Base-by-base conservation (phyloP, 2,888 invertebrate genomes). In the Chloroclysta siterata region DNA sequence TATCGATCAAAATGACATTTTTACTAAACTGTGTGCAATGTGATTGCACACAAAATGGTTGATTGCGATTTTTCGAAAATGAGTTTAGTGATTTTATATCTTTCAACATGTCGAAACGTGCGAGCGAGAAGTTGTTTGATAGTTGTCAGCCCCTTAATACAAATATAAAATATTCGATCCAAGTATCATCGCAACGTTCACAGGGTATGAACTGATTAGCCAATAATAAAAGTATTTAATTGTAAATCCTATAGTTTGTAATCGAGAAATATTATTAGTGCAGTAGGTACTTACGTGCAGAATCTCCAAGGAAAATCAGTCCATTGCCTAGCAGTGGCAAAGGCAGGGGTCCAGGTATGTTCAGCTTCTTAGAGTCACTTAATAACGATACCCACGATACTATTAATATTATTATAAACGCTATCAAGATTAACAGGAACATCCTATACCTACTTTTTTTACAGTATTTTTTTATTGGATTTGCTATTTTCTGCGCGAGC, bases 261-360 rank as follows among this genome's bases (percentile, higher is more conserved):
- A 39, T 39, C 36, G 36, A 39, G 11, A 8, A 39, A 1, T 8
- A 11, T 1, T 11, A 22, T 3, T 22, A 22, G 22, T 22, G 22
- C 3, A 22, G 22, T 8, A 36, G 8, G 6, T 15, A 73, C 74
- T 75, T 72, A 87, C 86, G 75, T 46, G 85, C 73, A 2, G 93
- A 85, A 42, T 76, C 72, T 65, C 83, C 85, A 5, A 84, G 77
- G 59, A 93, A 80, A 5, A 88, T 76, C 28, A 87, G 73, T 0
- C 82, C 93, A 79, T 94, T 93, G 0, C 94, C 94, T 10, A 94
- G 46, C 8, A 94, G 15, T 0, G 94, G 94, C 46, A 86, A 69
- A 0, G 83, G 78, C 0, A 67, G 36, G 0, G 91, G 89, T 6
- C 85, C 85, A 0, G 74, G 72, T n/a, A 81, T 7, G 29, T 81